phyloP scores from a whole-genome alignment of 1,140 invertebrate species.

The Acromyrmex charruanus region DNA sequence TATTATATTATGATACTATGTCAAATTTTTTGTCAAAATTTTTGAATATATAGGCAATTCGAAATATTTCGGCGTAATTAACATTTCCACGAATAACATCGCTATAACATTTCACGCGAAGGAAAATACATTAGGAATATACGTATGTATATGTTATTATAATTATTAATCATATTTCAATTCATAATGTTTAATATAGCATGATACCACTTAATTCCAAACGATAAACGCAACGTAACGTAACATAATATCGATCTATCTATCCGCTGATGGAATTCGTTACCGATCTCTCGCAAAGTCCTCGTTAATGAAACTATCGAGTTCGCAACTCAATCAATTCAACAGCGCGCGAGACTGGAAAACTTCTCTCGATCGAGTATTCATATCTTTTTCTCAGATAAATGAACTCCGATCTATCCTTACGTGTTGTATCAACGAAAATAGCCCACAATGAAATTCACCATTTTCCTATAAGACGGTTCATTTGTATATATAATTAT shows the following conservation, averaged over 20 bases:
- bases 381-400: neutral
- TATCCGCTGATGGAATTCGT: constrained; percentile 21
- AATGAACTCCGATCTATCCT: constrained; percentile 6
- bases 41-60: neutral
- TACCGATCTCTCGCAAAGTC: constrained; percentile 27
- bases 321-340: constrained; percentile 40
- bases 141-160: neutral
- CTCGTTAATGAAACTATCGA: constrained; percentile 44
- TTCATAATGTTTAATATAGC: constrained; percentile 45
- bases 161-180: constrained; percentile 44
- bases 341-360: neutral
- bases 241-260: constrained; percentile 31
- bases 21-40: constrained; percentile 12
- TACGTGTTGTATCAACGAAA: neutral
- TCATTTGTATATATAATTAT: neutral
- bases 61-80: constrained; percentile 4
- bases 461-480: neutral
- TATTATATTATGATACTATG: neutral
- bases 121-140: constrained; percentile 22
- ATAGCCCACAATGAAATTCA: neutral
- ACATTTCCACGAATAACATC: neutral
- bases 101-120: constrained; percentile 2
- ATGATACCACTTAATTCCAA: constrained; percentile 31
- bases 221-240: constrained; percentile 29
- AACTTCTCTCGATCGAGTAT: neutral